phyloP scores from a whole-genome alignment of 2,888 invertebrate genomes.

The Agriopis marginaria region DNA sequence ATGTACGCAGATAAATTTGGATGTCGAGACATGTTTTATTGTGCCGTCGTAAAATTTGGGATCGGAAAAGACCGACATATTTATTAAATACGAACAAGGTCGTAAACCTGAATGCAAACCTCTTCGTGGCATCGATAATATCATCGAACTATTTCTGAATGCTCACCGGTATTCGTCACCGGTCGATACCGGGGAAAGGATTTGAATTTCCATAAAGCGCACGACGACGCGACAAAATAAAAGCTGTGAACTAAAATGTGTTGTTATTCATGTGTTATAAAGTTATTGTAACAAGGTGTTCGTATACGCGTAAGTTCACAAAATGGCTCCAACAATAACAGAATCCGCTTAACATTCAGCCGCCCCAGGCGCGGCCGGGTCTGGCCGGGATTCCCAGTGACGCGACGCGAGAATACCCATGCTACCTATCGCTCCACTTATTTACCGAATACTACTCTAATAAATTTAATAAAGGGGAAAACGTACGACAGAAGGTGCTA shows the following conservation, averaged over 20 bases:
- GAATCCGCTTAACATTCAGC: slow-evolving; percentile 71
- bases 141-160: slow-evolving; percentile 73
- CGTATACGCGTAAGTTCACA: slow-evolving; percentile 60
- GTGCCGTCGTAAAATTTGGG: slow-evolving; percentile 84
- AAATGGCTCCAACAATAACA: slow-evolving; percentile 70
- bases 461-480: slow-evolving; percentile 80
- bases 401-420: slow-evolving; percentile 57
- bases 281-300: slow-evolving; percentile 43
- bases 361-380: slow-evolving; percentile 50
- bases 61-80: slow-evolving; percentile 84
- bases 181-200: slow-evolving; percentile 44
- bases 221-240: neutral
- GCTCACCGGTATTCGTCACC: slow-evolving; percentile 53
- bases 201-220: slow-evolving; percentile 18
- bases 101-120: slow-evolving; percentile 82
- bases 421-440: slow-evolving; percentile 73
- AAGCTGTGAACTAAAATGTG: slow-evolving; percentile 11
- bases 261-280: slow-evolving; percentile 31
- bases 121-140: slow-evolving; percentile 80
- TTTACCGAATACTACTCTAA: slow-evolving; percentile 75
- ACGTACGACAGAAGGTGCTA: slow-evolving; percentile 66
- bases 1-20: slow-evolving; percentile 85
- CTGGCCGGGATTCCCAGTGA: slow-evolving; percentile 71
- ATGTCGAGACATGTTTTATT: slow-evolving; percentile 86
- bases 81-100: slow-evolving; percentile 85